Conservation (phyloP, 2,888 invertebrate species). For the Andricus quercusramuli region DNA sequence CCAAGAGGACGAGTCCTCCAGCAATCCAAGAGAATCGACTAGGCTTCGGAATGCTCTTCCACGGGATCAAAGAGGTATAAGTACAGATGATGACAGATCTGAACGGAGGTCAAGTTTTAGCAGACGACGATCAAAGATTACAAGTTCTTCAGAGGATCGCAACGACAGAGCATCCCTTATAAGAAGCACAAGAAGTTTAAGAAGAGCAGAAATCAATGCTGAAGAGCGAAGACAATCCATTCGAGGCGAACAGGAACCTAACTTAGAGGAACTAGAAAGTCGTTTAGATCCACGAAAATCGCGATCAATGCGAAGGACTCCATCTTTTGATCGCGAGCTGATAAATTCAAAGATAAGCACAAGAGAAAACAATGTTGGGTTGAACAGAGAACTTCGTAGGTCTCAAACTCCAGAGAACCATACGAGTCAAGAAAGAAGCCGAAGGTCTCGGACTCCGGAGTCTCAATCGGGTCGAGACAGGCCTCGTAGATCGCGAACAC, state of each 20-base stretch:
- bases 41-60: slow-evolving; percentile 47
- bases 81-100: slow-evolving; percentile 69
- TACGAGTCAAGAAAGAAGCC: neutral
- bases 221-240: slow-evolving; percentile 44
- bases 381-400: neutral
- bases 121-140: slow-evolving; percentile 61
- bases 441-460: neutral
- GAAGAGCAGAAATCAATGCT: slow-evolving; percentile 32
- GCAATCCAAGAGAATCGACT: slow-evolving; percentile 45
- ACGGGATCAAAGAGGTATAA: slow-evolving; percentile 62
- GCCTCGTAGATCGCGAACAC: slow-evolving; percentile 35
- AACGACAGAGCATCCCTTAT: slow-evolving; percentile 45
- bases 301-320: neutral
- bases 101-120: slow-evolving; percentile 61
- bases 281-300: slow-evolving; percentile 4
- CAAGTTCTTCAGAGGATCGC: slow-evolving; percentile 71
- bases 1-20: slow-evolving; percentile 49
- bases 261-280: slow-evolving; percentile 41
- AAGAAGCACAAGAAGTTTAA: slow-evolving; percentile 1
- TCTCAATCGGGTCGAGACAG: neutral
- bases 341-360: neutral
- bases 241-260: neutral
- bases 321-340: neutral
- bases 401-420: neutral
- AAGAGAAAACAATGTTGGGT: neutral